phyloP scores from a whole-genome alignment of 1,140 invertebrate genomes.

The Penaeus indicus region DNA sequence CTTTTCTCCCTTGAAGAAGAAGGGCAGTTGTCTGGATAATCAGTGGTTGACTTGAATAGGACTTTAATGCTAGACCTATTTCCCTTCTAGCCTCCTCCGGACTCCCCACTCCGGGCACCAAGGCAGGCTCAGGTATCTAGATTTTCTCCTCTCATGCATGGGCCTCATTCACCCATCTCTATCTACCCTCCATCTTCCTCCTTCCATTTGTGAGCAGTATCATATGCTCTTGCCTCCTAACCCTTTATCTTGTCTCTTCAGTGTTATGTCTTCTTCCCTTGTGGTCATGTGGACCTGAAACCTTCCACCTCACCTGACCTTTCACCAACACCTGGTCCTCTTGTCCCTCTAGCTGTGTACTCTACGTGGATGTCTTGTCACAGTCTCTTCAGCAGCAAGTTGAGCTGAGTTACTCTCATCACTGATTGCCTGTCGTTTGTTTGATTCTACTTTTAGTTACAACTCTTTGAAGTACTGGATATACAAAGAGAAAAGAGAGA shows the following conservation, averaged over 20 bases:
- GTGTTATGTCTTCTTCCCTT: conserved; percentile 3
- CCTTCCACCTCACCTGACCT: conserved; percentile 5
- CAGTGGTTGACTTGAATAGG: conserved; percentile 16
- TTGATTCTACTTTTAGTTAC: conserved; percentile 43
- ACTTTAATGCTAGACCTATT: conserved; percentile 51
- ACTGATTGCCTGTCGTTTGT: conserved; percentile 39
- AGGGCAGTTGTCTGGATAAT: conserved; percentile 17
- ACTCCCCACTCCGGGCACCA: conserved; percentile 51
- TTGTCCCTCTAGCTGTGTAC: conserved; percentile 7
- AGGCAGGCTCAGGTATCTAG: conserved; percentile 63
- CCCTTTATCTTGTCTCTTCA: conserved; percentile 24
- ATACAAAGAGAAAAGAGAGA: background rate
- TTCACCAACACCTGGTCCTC: no score
- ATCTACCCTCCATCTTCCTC: no score
- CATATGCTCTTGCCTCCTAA: conserved; percentile 23
- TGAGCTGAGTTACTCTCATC: conserved; percentile 31
- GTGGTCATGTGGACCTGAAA: background rate
- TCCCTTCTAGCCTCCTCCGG: conserved; percentile 61
- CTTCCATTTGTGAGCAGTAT: background rate
- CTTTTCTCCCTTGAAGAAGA: background rate
- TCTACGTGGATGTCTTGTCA: conserved; percentile 43
- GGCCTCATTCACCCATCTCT: conserved; percentile 9
- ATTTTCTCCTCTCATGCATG: conserved; percentile 53
- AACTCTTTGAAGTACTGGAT: conserved; percentile 40
- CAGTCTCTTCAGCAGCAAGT: conserved; percentile 38